These are phyloP conservation scores for Scaeva pyrastri DNA, from an alignment of 2,888 invertebrate species.

Conservation along the genomic window DNA sequence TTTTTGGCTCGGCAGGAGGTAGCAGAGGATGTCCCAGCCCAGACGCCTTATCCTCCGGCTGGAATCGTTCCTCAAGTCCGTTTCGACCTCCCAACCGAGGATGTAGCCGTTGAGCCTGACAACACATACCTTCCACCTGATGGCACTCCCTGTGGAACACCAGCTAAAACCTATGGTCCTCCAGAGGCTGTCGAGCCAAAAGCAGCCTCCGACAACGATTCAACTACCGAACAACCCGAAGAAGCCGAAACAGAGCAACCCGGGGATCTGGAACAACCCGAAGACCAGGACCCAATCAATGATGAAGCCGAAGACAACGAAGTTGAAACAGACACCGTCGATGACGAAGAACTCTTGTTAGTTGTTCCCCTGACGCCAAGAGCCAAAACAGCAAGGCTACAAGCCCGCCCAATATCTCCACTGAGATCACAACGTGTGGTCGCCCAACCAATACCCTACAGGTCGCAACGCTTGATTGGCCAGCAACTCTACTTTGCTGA, in stretches of 20 bases:
- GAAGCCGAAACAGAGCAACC: slow-evolving; percentile 32
- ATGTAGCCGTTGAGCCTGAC: slow-evolving; percentile 77
- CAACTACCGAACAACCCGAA: slow-evolving; percentile 22
- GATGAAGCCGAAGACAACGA: slow-evolving; percentile 61
- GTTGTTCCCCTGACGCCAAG: slow-evolving; percentile 37
- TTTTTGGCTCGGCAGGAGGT: slow-evolving; percentile 50
- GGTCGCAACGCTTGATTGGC: slow-evolving; percentile 49
- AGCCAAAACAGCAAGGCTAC: slow-evolving; percentile 37
- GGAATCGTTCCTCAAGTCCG: slow-evolving; percentile 79
- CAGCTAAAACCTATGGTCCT: slow-evolving; percentile 79
- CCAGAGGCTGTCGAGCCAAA: slow-evolving; percentile 73
- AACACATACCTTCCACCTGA: slow-evolving; percentile 79
- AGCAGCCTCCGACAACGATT: slow-evolving; percentile 10
- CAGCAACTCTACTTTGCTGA: slow-evolving; percentile 57
- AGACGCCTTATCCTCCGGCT: slow-evolving; percentile 81
- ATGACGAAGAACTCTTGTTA: slow-evolving; percentile 49
- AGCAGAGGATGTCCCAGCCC: slow-evolving; percentile 50
- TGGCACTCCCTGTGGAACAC: slow-evolving; percentile 67
- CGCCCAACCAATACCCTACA: slow-evolving; percentile 22
- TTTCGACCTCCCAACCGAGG: slow-evolving; percentile 80
- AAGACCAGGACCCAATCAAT: slow-evolving; percentile 41
- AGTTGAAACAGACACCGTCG: slow-evolving; percentile 27
- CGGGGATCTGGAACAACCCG: slow-evolving; percentile 31
- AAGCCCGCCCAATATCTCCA: slow-evolving; percentile 18
- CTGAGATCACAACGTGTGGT: slow-evolving; percentile 25